Base-by-base conservation (phyloP, 2,113 vertebrate genomes). In the Varanus salvator region DNA sequence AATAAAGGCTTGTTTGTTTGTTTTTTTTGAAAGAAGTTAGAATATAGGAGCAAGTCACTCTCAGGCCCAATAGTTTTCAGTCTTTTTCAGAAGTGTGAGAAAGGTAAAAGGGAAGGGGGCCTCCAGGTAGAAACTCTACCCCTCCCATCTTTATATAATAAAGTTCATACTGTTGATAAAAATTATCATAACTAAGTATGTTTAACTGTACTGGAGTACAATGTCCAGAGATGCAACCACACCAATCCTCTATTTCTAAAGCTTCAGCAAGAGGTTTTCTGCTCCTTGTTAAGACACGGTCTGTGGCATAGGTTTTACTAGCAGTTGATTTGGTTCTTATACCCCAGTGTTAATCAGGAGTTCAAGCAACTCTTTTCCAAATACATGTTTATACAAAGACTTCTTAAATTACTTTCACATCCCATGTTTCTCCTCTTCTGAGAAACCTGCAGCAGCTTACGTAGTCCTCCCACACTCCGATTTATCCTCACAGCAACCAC, bases 61-160 rank as follows among this genome's bases (percentile, higher is more conserved):
- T 25, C 3, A 15, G 1, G 8, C 57, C 23, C 44, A 52, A 27
- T 85, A 52, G 50, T 52, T 15, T n/a, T 86, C 23, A 86, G 34
- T 44, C 34, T 66, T 60, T 38, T 21, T n/a, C 54, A 27, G 21
- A 60, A 52, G 50, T 57, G 19, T 82, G 17, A 5, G 23, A 6
- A 23, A 5, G 7, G 19, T 23, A 66, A 1, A 66, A 66, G 7
- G 64, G 64, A 23, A 14, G 64, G 17, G 21, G 64, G 19, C 50
- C 34, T 81, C 52, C 21, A n/a, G 34, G n/a, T n/a, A 60, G 38
- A 93, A 92, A 87, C 81, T 86, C 25, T 17, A 60, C 77, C 90
- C 17, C 31, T 60, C 31, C 80, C 31, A 81, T 15, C 57, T 81
- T 31, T n/a, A 34, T 60, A 83, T 44, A 48, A 48, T 48, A 69